These are phyloP conservation scores for Brachyalestes nurse DNA, from an alignment of 2,797 vertebrate species.

Conservation along the genomic window DNA sequence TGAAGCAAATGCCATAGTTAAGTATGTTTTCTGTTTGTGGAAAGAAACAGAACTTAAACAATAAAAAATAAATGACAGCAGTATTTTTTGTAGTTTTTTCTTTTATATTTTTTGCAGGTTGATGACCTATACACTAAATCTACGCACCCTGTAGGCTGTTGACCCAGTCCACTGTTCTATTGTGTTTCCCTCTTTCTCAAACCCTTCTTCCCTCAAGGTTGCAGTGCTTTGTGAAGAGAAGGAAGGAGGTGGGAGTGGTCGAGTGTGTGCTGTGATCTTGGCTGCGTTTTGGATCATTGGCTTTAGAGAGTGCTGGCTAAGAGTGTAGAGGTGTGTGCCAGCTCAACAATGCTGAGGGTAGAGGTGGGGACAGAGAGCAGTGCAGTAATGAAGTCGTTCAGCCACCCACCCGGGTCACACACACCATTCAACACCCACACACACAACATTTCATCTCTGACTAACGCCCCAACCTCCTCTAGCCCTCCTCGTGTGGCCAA, in stretches of 20 bases:
- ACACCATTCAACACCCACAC: constrained; percentile 22
- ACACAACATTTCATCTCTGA: constrained; percentile 14
- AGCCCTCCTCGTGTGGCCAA: background rate
- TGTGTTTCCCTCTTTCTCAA: too few species aligned
- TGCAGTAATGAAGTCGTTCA: background rate
- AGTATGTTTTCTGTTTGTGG: too few species aligned
- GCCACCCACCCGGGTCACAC: constrained; percentile 1
- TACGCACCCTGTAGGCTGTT: background rate
- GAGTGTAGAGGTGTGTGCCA: constrained; percentile 8
- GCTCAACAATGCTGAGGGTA: constrained; percentile 4
- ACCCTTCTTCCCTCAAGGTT: background rate
- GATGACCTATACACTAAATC: background rate
- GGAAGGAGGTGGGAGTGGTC: constrained; percentile 1
- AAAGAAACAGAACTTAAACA: too few species aligned
- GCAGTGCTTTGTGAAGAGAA: constrained; percentile 1
- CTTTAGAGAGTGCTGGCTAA: constrained; percentile 14
- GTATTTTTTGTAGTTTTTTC: too few species aligned
- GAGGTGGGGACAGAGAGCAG: constrained; percentile 7
- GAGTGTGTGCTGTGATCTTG: constrained; percentile 12
- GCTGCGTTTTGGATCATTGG: constrained; percentile 16
- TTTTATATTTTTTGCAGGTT: background rate
- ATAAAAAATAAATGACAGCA: too few species aligned
- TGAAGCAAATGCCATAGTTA: too few species aligned
- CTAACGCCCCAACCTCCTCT: background rate
- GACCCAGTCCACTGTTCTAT: background rate